Evolutionary conservation across 2,888 invertebrate genomes (phyloP), one percentile per base, ranked within the genome.

Genomic region (Abrostola triplasia): DNA sequence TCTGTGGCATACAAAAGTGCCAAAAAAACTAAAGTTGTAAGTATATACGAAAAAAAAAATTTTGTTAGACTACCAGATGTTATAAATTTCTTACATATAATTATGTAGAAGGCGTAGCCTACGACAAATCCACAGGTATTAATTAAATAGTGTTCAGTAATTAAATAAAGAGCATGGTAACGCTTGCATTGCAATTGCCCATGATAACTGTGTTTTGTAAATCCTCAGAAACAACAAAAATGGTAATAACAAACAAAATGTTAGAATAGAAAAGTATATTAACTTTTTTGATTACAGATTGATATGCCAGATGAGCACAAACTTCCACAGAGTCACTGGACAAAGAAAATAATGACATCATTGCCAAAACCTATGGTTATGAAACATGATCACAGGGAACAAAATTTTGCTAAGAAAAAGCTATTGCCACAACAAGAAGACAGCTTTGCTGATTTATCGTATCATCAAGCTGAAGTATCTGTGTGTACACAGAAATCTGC

Each of bases 401-500:
- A 79, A 5, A 84, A 82, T 58, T 63, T 75, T 37, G 68, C 75
- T 0, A 87, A 82, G 56, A 88, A 84, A 66, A 67, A 69, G 35
- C 53, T 82, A n/a, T 44, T 72, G 5, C 70, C 77, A 8, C 77
- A 76, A 44, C 79, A 82, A 63, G 91, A 92, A 64, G 86, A 91
- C 40, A 92, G 92, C 76, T 90, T 90, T 80, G 87, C 80, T 42
- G 84, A 90, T 59, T 81, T 92, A 0, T 79, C 92, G 13, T 83
- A 86, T 40, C 83, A 85, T 41, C 92, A 92, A 73, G 92, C 92
- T 57, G 92, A 92, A 70, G 70, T 92, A 0, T 92, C 92, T 50
- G 82, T 92, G 51, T 92, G 90, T 64, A 91, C 85, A n/a, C 82
- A 89, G 69, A 90, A 90, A 71, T 79, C 86, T 64, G 91, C 91